Conservation (phyloP, 2,888 invertebrate species). For the Heliconius sara region DNA sequence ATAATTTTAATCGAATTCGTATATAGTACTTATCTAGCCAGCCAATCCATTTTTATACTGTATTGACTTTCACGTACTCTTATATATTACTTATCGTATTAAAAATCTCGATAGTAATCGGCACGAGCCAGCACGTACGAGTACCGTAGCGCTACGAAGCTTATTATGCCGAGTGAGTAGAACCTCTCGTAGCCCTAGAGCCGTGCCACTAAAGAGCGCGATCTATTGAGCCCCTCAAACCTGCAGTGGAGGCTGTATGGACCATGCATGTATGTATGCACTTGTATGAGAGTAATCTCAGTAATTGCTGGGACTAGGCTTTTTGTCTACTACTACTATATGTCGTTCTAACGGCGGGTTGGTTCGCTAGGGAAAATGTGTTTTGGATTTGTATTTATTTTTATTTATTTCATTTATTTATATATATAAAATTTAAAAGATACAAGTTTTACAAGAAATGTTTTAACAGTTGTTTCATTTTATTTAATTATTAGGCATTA, state of each 20-base stretch:
- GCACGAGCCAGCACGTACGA: not conserved
- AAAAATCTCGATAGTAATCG: conserved; percentile 8
- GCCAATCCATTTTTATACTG: not conserved
- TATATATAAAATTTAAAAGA: too few relatives aligned
- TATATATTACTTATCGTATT: conserved; percentile 1
- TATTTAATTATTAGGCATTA: too few relatives aligned
- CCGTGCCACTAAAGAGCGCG: conserved; percentile 19
- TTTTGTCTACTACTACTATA: conserved; percentile 3
- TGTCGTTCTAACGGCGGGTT: not conserved
- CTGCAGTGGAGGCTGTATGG: conserved; percentile 15
- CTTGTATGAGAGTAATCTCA: not conserved
- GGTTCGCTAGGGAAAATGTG: not conserved
- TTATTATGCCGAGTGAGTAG: conserved; percentile 23
- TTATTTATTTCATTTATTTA: not conserved
- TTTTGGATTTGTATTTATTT: not conserved
- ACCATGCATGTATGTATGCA: not conserved
- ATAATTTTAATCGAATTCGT: not conserved
- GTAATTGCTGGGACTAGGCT: conserved; percentile 20
- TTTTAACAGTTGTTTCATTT: too few relatives aligned
- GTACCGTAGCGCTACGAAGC: conserved; percentile 12
- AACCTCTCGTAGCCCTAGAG: conserved; percentile 11
- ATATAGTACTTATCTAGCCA: not conserved
- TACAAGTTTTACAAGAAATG: too few relatives aligned
- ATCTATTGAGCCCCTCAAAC: conserved; percentile 19
- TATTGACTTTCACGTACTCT: not conserved